Conservation (phyloP, 2,888 invertebrate species). For the Epiblema foenella region DNA sequence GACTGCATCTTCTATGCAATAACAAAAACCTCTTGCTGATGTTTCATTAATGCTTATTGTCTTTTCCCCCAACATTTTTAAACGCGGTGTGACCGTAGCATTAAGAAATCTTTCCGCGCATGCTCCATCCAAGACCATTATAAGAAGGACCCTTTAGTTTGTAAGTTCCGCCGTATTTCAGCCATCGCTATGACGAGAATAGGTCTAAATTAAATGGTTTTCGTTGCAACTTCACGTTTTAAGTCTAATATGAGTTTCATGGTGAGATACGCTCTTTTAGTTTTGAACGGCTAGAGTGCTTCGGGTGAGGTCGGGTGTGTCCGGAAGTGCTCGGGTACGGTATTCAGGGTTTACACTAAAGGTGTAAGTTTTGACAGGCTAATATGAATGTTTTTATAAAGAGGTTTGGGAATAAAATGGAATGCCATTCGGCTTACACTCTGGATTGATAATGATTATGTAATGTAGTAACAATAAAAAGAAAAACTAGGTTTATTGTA, state of each 20-base stretch:
- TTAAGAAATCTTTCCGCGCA: constrained; percentile 58
- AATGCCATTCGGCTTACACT: neutral
- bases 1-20: no score
- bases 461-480: constrained; percentile 3
- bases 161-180: constrained; percentile 6
- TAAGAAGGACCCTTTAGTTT: constrained; percentile 51
- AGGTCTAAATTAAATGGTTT: constrained; percentile 54
- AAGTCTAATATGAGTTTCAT: neutral
- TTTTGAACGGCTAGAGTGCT: constrained; percentile 46
- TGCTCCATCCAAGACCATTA: constrained; percentile 57
- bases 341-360: constrained; percentile 44
- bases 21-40: no score
- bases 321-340: constrained; percentile 57
- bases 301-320: constrained; percentile 55
- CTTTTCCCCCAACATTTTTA: neutral
- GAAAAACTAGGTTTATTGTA: constrained; percentile 4
- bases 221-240: constrained; percentile 60
- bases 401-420: neutral
- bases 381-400: constrained; percentile 1
- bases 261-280: neutral
- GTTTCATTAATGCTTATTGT: no score
- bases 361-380: constrained; percentile 23
- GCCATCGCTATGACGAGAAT: constrained; percentile 45
- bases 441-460: neutral
- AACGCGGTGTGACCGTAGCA: neutral